These are phyloP conservation scores for Chrysomallon squamiferum DNA, from an alignment of 1,140 invertebrate genomes.

Conservation along the genomic window DNA sequence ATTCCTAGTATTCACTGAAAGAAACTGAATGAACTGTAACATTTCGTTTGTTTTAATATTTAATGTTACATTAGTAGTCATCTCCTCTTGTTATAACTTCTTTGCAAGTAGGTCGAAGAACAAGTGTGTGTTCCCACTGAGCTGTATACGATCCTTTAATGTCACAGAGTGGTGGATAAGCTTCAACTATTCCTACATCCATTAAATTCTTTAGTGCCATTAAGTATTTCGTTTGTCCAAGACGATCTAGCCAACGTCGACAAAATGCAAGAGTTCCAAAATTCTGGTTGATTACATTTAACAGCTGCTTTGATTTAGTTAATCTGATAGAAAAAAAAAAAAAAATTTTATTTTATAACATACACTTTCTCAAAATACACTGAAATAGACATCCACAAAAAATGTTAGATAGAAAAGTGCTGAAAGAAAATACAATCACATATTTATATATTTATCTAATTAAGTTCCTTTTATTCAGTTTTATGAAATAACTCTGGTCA, in stretches of 20 bases:
- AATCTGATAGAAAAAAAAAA: conserved; percentile 30
- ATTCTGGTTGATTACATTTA: conserved; percentile 96
- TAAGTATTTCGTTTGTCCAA: conserved; percentile 96
- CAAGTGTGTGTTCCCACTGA: conserved; percentile 98
- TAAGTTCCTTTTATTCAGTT: no score
- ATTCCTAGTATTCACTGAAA: no score
- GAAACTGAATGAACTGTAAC: no score
- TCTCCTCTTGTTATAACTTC: conserved; percentile 95
- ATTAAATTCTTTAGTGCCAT: conserved; percentile 98
- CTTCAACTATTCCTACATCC: conserved; percentile 86
- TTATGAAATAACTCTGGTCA: no score
- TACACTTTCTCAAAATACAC: not conserved
- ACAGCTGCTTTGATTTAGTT: conserved; percentile 85
- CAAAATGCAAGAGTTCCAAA: conserved; percentile 99
- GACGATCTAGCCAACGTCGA: conserved; percentile 96
- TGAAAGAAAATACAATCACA: no score
- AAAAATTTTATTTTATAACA: not conserved
- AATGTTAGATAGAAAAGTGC: no score
- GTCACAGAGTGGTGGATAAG: conserved; percentile 98
- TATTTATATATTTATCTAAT: no score
- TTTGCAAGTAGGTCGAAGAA: conserved; percentile 97
- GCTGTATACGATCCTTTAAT: conserved; percentile 98
- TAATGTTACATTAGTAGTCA: conserved; percentile 95
- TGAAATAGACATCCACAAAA: no score
- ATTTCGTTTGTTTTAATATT: no score